Conservation (phyloP, 1,140 invertebrate genomes). For the Himalopsyche phryganea region DNA sequence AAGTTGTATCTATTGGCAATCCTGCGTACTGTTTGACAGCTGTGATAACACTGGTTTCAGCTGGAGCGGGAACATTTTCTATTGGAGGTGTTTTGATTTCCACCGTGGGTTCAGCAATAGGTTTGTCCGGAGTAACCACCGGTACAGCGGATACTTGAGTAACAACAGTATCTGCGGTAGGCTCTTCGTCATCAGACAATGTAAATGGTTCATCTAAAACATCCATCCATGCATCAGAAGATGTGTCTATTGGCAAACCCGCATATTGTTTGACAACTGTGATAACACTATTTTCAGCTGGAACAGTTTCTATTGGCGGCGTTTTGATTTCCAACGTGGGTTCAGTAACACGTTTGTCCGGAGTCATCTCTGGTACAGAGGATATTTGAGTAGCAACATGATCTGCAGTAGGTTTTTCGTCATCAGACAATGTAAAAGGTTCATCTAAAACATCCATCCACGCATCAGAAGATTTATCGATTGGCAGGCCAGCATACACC, state of each 20-base stretch:
- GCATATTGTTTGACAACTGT: conserved; percentile 31
- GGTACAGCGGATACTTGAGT: no score
- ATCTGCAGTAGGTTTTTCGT: conserved; percentile 4
- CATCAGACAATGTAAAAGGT: conserved; percentile 38
- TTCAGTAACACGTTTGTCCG: no score
- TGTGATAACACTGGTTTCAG: neutral
- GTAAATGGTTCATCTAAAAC: conserved; percentile 53
- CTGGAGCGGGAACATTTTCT: neutral
- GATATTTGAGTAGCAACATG: no score
- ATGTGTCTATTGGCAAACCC: conserved; percentile 40
- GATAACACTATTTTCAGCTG: neutral
- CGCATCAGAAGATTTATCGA: conserved; percentile 46
- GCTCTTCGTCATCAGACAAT: conserved; percentile 42
- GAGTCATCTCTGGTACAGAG: neutral
- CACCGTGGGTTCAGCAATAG: no score
- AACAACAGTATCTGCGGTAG: no score
- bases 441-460: conserved; percentile 54
- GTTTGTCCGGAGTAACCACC: no score
- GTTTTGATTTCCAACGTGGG: no score
- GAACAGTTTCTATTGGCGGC: neutral
- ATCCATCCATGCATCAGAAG: conserved; percentile 41
- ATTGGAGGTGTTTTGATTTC: neutral
- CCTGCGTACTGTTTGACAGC: conserved; percentile 36
- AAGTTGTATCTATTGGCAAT: conserved; percentile 39
- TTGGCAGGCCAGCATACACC: conserved; percentile 36